A percentile compares a stretch with the other conserved stretches of the same genome.
These are phyloP conservation scores for Bombylius major DNA, from an alignment of 2,888 invertebrate genomes.

Conservation along the genomic window DNA sequence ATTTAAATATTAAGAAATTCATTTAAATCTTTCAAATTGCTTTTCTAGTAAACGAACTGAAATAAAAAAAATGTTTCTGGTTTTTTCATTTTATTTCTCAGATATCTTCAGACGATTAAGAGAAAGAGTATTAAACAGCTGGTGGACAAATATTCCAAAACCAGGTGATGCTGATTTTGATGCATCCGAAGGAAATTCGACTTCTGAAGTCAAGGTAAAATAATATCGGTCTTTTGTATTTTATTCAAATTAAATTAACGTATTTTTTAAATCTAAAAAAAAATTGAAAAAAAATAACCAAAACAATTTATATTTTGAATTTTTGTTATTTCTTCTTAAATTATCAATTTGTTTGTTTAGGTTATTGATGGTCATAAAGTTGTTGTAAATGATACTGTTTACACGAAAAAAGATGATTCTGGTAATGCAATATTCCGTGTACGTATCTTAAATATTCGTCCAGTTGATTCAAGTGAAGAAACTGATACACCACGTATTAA, in stretches of 20 bases:
- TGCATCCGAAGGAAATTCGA: slow-evolving; percentile 30
- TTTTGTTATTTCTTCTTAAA: neutral
- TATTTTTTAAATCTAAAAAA: neutral
- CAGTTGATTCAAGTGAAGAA: slow-evolving; percentile 24
- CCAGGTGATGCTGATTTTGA: slow-evolving; percentile 14
- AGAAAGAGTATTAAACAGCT: slow-evolving; percentile 1
- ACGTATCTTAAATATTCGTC: slow-evolving; percentile 41
- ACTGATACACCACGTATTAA: neutral
- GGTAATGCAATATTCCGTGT: slow-evolving; percentile 36
- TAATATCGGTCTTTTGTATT: neutral
- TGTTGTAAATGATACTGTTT: slow-evolving; percentile 44
- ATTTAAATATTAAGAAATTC: too few relatives aligned
- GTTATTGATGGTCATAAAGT: slow-evolving; percentile 42
- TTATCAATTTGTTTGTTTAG: slow-evolving; percentile 22
- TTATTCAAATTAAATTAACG: neutral
- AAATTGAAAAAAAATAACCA: neutral
- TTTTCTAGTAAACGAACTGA: too few relatives aligned
- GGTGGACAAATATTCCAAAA: slow-evolving; percentile 1
- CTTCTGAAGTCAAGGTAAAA: slow-evolving; percentile 34
- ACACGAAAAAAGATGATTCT: slow-evolving; percentile 30
- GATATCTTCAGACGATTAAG: slow-evolving; percentile 32
- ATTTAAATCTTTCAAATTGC: too few relatives aligned
- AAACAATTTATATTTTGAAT: neutral
- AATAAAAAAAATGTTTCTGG: too few relatives aligned
- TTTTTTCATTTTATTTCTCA: slow-evolving; percentile 13